Evolutionary conservation across 2,113 vertebrate genomes (phyloP), one percentile per base, ranked within the genome.

Genomic region (Phalacrocorax aristotelis): DNA sequence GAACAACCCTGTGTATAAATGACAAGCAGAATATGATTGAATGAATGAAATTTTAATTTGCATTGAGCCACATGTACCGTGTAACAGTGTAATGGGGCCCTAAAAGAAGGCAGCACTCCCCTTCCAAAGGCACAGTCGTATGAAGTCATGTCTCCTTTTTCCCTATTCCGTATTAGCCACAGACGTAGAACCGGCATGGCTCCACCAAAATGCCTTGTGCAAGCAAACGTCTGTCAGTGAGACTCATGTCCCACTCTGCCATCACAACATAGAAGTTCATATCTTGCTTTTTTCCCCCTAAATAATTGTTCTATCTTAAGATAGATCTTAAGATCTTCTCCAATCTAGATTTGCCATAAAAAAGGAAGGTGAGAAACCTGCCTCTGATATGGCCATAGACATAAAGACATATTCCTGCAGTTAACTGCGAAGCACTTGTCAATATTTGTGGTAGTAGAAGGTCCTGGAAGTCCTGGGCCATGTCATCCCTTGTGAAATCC

Each of bases 141-240:
- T 13, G 19, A 70, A 86, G 66, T 55, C 54, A 55, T 30, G 30
- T 30, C 16, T 42, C 42, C 13, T 38, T 84, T 78, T 78, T 6
- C 49, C 65, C 36, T 27, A 22, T 30, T 62, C 55, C 27, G 13
- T 49, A 38, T 66, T 36, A 82, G 20, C 18, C 27, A 68, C n/a
- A 71, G n/a, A 49, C 0, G 0, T 1, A 72, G 55, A 82, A 85
- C 15, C 49, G 83, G 61, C 91, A 83, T 0, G 0, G 29, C 11
- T 66, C 29, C 49, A 57, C 11, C 40, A 87, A 92, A 84, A 82
- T 8, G 20, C 60, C 68, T 48, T 27, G 8, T 57, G 60, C 57
- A 80, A 87, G 42, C 15, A 93, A 44, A 42, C 1, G 4, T 44
- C 52, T 60, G 4, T 21, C 74, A 79, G 30, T 12, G 26, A 77